Percentiles rank a stretch among this genome's conserved stretches.
These are phyloP conservation scores for Philereme vetulata DNA, from an alignment of 2,888 invertebrate species.

Conservation along the genomic window DNA sequence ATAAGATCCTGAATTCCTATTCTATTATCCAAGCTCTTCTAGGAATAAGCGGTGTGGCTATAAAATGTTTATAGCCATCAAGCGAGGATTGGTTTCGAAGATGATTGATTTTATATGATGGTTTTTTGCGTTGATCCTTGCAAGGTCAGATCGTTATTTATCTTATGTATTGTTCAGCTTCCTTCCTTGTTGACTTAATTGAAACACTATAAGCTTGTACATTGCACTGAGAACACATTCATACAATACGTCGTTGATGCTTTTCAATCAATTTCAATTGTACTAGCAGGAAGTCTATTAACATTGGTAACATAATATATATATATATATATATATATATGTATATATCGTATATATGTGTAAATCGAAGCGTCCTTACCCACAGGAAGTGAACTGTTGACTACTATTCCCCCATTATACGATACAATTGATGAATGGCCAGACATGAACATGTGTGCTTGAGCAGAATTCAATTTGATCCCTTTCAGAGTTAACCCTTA, in stretches of 20 bases:
- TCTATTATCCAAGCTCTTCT: conserved; percentile 42
- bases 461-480: conserved; percentile 76
- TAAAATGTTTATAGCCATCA: conserved; percentile 27
- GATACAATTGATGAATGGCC: conserved; percentile 77
- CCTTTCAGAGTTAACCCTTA: conserved; percentile 75
- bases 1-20: conserved; percentile 50
- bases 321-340: too few relatives aligned
- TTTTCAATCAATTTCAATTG: conserved; percentile 32
- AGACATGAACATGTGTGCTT: conserved; percentile 73
- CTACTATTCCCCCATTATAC: conserved; percentile 71
- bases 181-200: conserved; percentile 34
- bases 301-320: conserved; percentile 34
- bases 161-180: conserved; percentile 31
- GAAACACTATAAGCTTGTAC: conserved; percentile 5
- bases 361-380: conserved; percentile 47
- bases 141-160: conserved; percentile 38
- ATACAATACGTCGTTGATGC: conserved; percentile 10
- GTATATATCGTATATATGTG: conserved; percentile 35
- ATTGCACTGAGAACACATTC: conserved; percentile 4
- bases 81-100: conserved; percentile 18
- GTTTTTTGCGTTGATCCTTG: conserved; percentile 26
- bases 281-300: conserved; percentile 43
- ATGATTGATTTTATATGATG: conserved; percentile 32
- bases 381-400: conserved; percentile 71
- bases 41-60: conserved; percentile 36